These are phyloP conservation scores for Geococcyx californianus DNA, from an alignment of 2,113 vertebrate genomes.

Conservation along the genomic window DNA sequence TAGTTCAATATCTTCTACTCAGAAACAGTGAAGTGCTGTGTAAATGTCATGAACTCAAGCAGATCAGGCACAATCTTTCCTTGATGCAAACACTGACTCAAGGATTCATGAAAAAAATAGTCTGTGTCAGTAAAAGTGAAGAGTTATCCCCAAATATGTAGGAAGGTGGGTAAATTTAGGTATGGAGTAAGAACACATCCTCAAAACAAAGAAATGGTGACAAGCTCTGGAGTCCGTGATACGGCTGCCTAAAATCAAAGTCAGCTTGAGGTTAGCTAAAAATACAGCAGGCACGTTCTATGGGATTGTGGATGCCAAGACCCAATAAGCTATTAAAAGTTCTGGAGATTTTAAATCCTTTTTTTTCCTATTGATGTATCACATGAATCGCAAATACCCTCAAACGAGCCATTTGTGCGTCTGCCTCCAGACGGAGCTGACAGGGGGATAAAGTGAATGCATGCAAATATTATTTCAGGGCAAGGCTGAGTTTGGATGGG, in stretches of 20 bases:
- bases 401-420: slow-evolving; percentile 24
- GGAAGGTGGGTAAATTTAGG: background rate
- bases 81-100: background rate
- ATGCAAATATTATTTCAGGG: slow-evolving; percentile 49
- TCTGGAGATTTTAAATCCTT: slow-evolving; percentile 6
- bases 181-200: background rate
- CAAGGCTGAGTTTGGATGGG: slow-evolving; percentile 38
- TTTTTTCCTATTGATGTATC: background rate
- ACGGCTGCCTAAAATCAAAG: background rate
- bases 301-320: background rate
- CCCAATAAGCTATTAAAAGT: slow-evolving; percentile 13
- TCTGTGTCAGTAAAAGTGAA: background rate
- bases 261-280: slow-evolving; percentile 16
- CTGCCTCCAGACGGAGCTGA: slow-evolving; percentile 55
- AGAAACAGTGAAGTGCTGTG: background rate
- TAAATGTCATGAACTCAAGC: background rate
- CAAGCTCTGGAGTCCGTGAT: background rate
- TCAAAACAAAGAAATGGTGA: background rate
- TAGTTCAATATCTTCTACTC: background rate
- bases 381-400: slow-evolving; percentile 52
- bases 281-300: background rate
- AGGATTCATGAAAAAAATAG: background rate
- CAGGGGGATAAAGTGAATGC: slow-evolving; percentile 14
- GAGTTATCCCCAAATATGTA: no score
- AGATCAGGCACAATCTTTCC: background rate